Evolutionary conservation across 2,888 invertebrate genomes (phyloP), one percentile per base, ranked within the genome.

Genomic region (Gastracanthus pulcherrimus): DNA sequence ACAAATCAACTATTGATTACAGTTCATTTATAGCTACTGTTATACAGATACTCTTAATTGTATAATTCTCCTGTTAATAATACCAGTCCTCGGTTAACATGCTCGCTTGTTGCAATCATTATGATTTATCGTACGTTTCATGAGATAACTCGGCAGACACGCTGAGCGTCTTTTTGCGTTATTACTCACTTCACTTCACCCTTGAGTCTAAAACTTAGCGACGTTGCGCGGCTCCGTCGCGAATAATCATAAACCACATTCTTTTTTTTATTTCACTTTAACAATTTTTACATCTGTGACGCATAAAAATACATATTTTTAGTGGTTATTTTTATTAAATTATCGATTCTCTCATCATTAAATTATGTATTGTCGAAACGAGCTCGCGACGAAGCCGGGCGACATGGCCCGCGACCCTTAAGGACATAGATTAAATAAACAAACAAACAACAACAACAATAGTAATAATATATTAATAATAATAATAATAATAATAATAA

Each of bases 361-460:
- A n/a, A 62, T 29, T 19, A 19, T 26, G 45, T 26, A n/a, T n/a
- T 38, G 38, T 62, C 80, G 64, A 70, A 80, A 70, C 55, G 51
- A 70, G 38, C 62, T 80, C 77, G 64, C 76, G 84, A 89, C 88
- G 87, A 87, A 90, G 89, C 88, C 88, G 87, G 87, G 89, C 88
- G 87, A 90, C 89, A 88, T 89, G 88, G 87, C 87, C 69, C 83
- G 66, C 45, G 78, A 80, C 71, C 31, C 74, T 70, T 51, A 38
- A 76, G 71, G 48, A 76, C 86, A 88, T 88, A 89, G 86, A 89
- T 88, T 89, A 89, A 89, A 89, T 85, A 87, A 88, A 88, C 86
- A 88, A 90, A 88, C 87, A 88, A 89, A 89, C 87, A 89, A 89
- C 87, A 89, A 89, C 87, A 89, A 90, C 87, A 90, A 89, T 87